Base-by-base conservation (phyloP, 2,113 vertebrate species). In the Collichthys lucidus region DNA sequence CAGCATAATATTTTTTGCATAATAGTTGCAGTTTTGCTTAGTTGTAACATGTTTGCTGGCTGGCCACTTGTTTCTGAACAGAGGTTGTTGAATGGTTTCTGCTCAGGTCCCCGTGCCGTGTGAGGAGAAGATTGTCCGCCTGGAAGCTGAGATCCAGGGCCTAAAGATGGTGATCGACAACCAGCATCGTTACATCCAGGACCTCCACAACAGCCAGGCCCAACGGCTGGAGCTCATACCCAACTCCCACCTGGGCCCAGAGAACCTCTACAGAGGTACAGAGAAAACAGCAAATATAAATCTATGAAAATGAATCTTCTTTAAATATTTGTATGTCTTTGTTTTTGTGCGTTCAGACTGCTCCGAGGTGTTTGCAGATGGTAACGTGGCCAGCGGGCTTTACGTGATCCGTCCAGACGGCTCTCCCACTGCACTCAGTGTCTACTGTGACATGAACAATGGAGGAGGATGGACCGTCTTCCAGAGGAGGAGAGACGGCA, bases 401-500 rank as follows among this genome's bases (percentile, higher is more conserved):
- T 97, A 97, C 66, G 95, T 93, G 89, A 94, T 98, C 26, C 96
- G 95, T 47, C 97, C 97, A 15, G 49, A 92, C 1, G 85, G 88
- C 44, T 95, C 95, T 53, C 93, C 94, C 15, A 80, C 40, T 0
- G 91, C 92, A 35, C 92, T 97, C 71, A 91, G 44, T 2, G 88
- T 94, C 40, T 89, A 83, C 93, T 91, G 96, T 89, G 97, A 98
- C 88, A 97, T 97, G 97, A 94, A 94, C 60, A 95, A 96, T 29
- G 96, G 96, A 49, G 97, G 96, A 82, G 97, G 97, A 4, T 98
- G 97, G 97, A 98, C 97, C 9, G 94, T 98, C 55, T 96, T 98
- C 90, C 97, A 98, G 92, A 96, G 96, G 74, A 95, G 96, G 74
- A 94, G 86, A 67, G 96, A 97, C 17, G 97, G 97, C 87, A 96